Conservation (phyloP, 2,888 invertebrate genomes). For the Drosophila borborema region DNA sequence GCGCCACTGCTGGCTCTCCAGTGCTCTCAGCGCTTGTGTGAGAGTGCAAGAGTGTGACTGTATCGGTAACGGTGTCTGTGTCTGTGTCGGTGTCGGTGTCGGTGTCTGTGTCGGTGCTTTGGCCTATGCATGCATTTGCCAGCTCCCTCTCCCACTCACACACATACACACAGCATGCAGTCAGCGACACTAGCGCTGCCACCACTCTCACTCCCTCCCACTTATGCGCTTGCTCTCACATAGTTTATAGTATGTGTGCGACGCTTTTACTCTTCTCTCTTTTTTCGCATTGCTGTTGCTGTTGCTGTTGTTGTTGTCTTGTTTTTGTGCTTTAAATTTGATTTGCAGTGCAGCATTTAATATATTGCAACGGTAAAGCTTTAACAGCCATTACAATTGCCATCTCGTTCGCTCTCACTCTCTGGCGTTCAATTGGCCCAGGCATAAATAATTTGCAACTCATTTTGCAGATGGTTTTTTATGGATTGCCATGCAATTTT, state of each 20-base stretch:
- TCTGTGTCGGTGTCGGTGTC: conserved; percentile 17
- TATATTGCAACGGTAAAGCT: conserved; percentile 35
- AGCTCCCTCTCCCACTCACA: conserved; percentile 16
- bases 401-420: background rate
- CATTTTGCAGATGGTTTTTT: conserved; percentile 80
- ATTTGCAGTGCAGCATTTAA: conserved; percentile 65
- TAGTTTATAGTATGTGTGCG: conserved; percentile 42
- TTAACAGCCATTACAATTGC: conserved; percentile 10
- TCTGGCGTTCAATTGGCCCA: background rate
- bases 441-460: conserved; percentile 79
- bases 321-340: conserved; percentile 62
- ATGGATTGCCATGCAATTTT: conserved; percentile 81
- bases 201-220: conserved; percentile 16
- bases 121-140: conserved; percentile 2
- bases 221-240: conserved; percentile 23
- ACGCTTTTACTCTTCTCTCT: conserved; percentile 13
- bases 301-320: conserved; percentile 16
- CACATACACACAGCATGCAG: conserved; percentile 20
- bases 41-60: conserved; percentile 7
- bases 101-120: conserved; percentile 1
- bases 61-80: conserved; percentile 9
- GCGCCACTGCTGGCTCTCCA: conserved; percentile 27
- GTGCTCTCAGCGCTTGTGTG: conserved; percentile 14
- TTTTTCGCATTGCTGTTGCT: conserved; percentile 30
- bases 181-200: conserved; percentile 22